phyloP scores from a whole-genome alignment of 35 echinoderm and acorn worm species.

The Apostichopus japonicus region DNA sequence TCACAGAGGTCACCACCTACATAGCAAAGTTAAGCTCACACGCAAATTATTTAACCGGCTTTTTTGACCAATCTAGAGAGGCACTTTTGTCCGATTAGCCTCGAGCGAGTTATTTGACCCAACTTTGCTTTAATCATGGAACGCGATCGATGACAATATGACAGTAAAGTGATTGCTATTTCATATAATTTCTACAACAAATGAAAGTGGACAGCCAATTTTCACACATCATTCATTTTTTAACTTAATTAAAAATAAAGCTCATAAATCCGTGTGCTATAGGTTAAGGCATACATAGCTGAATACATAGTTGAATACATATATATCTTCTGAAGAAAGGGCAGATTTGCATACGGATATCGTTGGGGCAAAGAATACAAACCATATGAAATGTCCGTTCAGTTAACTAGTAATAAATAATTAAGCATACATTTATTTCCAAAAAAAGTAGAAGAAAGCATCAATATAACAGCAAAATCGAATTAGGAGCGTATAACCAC shows the following conservation, averaged over 20 bases:
- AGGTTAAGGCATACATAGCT: no score
- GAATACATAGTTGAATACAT: no score
- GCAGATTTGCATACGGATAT: no score
- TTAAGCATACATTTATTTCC: no score
- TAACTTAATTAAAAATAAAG: background rate
- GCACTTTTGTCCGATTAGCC: background rate
- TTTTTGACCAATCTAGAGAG: background rate
- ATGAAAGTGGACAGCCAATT: background rate
- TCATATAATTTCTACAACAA: background rate
- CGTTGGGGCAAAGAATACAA: no score
- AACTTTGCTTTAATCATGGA: background rate
- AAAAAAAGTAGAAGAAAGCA: no score
- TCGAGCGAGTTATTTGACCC: background rate
- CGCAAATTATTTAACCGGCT: background rate
- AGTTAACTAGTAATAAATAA: no score
- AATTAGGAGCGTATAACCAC: no score
- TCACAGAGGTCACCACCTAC: background rate
- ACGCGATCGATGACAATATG: background rate
- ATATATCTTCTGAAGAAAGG: no score
- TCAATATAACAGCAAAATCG: no score
- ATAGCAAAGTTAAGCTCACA: background rate
- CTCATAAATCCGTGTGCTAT: no score
- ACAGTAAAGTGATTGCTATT: background rate
- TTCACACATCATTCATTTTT: background rate
- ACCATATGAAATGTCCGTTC: no score